Base-by-base conservation (phyloP, 92 coral and sea anemone genomes). In the Zoanthus gigantus region DNA sequence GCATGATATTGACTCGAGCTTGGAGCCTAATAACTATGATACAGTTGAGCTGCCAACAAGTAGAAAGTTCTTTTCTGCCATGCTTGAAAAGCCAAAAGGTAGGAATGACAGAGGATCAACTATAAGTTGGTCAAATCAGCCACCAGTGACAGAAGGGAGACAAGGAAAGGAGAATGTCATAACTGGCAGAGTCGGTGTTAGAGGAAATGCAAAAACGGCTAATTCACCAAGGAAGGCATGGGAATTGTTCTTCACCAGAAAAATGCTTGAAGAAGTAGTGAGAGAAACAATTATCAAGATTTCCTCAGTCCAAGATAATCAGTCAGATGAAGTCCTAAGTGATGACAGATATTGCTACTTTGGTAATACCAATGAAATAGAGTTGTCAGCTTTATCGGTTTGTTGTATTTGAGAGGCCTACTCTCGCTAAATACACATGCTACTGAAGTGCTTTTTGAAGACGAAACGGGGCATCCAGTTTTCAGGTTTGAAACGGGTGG, bases 401-500 rank as follows among this genome's bases (percentile, higher is more conserved):
- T 72, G 47, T 9, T 72, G 76, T 72, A 30, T 72, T 72, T 72
- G 76, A 72, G 76, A 32, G 76, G 76, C 34, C 76, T 72, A 5
- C 50, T 34, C 7, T 72, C 76, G 16, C 76, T 72, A 12, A 72
- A 72, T 32, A 72, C 52, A 32, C 52, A 34, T 23, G 76, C 76
- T 32, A 72, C 76, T 72, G 52, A 72, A 16, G 50, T 72, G 52
- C 50, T 71, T 32, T 71, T 71, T 16, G 18, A 47, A 9, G 76
- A 32, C n/a, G 2, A 31, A 71, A 72, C 76, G 4, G 66, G 84
- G 12, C 66, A 60, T 16, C 68, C 84, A 37, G 71, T 65, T 42
- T 54, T 91, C 79, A 37, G 94, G 89, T 77, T 88, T 91, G 74
- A 91, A 78, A 77, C 78, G 87, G 7, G 94, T 83, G 7, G 89